Base-by-base conservation (phyloP, 2,888 invertebrate genomes). In the Erebia epiphron region DNA sequence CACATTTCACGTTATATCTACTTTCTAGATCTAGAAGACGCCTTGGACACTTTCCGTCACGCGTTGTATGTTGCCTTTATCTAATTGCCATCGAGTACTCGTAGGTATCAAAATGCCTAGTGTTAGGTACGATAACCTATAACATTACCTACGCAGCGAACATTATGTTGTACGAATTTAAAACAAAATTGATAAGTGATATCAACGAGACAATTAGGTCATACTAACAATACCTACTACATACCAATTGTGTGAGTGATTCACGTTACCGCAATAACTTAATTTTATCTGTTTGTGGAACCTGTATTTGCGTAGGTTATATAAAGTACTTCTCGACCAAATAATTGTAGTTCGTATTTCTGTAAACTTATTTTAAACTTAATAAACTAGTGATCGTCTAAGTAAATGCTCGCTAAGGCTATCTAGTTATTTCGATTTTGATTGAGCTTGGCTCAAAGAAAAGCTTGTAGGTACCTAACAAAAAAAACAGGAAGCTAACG, bases 201-300 rank as follows among this genome's bases (percentile, higher is more conserved):
- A 65, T 65, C 65, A 65, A 64, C 18, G 18, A 56, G 18, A 56
- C 65, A 65, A 65, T 56, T 56, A 14, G 65, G 65, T 54, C 56
- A 56, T 21, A 65, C 8, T 8, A 65, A 56, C 41, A 54, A 41
- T 16, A 65, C 56, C 5, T 1, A 1, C 10, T 46, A 46, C 11
- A 10, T 50, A 50, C 26, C n/a, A 26, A 26, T 26, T 26, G 26
- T 18, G 0, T 41, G n/a, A 13, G 54, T 54, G 11, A 65, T 65
- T 54, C 26, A 65, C 7, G 41, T 26, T 4, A 14, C 35, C 50
- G 56, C 54, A 56, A 18, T 26, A 26, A 26, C 26, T 56, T 56
- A 43, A 13, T 52, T 65, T 65, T 56, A 56, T 52, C 54, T 56
- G 41, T 54, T 10, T 41, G 14, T 1, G 35, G 16, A 35, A 52